These are phyloP conservation scores for Bergia sp. DNA, from an alignment of 92 coral and sea anemone genomes.

Conservation along the genomic window DNA sequence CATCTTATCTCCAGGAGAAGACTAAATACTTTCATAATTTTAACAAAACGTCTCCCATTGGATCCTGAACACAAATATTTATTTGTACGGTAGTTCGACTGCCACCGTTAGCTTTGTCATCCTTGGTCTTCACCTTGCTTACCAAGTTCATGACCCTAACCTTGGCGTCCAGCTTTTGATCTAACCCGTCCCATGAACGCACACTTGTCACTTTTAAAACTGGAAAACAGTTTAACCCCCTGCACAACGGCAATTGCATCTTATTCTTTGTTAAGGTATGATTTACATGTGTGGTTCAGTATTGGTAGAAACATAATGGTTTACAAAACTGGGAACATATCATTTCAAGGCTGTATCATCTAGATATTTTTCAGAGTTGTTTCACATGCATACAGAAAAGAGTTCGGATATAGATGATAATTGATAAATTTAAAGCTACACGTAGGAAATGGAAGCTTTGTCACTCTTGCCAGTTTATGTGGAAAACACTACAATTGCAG, in stretches of 20 bases:
- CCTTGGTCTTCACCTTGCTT: background rate
- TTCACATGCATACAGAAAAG: too few relatives aligned
- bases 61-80: background rate
- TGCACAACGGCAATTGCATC: too few relatives aligned
- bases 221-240: too few relatives aligned
- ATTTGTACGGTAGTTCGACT: background rate
- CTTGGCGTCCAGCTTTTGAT: background rate
- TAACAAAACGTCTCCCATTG: background rate
- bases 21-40: background rate
- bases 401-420: too few relatives aligned
- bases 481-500: background rate
- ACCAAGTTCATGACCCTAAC: background rate
- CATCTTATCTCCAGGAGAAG: background rate
- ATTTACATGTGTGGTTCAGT: background rate
- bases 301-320: too few relatives aligned
- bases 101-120: background rate
- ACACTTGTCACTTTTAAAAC: too few relatives aligned
- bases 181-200: too few relatives aligned
- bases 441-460: too few relatives aligned
- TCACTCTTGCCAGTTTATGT: background rate
- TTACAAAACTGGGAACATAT: too few relatives aligned
- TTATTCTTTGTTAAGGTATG: background rate
- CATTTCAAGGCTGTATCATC: too few relatives aligned
- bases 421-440: too few relatives aligned
- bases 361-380: too few relatives aligned